Percentiles rank a stretch among this genome's conserved stretches.
phyloP scores from a whole-genome alignment of 2,888 invertebrate species.

The Ctena decussata region DNA sequence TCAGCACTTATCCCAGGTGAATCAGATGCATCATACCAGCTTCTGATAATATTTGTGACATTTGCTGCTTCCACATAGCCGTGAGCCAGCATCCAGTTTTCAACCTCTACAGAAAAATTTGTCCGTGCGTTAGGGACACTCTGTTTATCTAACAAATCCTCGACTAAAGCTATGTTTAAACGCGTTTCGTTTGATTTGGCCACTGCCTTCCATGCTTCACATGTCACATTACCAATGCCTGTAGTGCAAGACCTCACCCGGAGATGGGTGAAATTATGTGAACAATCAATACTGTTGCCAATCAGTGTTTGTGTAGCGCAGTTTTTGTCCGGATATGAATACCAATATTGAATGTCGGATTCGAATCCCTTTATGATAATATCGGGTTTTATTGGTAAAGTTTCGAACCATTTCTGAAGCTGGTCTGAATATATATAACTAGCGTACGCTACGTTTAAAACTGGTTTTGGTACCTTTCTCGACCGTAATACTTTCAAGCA shows the following conservation, averaged over 20 bases:
- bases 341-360: neutral
- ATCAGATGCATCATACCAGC: slow-evolving; percentile 48
- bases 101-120: slow-evolving; percentile 34
- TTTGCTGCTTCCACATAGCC: slow-evolving; percentile 9
- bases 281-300: no score
- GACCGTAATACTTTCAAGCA: no score
- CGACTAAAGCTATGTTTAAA: slow-evolving; percentile 26
- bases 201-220: slow-evolving; percentile 39
- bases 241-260: no score
- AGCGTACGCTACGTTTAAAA: no score
- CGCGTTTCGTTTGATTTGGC: slow-evolving; percentile 20
- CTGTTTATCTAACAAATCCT: slow-evolving; percentile 39
- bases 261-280: no score
- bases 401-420: no score
- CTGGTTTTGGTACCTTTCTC: no score
- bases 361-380: no score
- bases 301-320: no score
- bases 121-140: slow-evolving; percentile 30
- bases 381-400: no score
- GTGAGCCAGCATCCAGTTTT: slow-evolving; percentile 17
- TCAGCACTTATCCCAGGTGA: slow-evolving; percentile 19
- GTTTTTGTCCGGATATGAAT: no score
- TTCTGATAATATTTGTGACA: neutral
- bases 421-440: no score
- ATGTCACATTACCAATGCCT: slow-evolving; percentile 28